Base-by-base conservation (phyloP, 2,888 invertebrate genomes). In the Synanthedon formicaeformis region DNA sequence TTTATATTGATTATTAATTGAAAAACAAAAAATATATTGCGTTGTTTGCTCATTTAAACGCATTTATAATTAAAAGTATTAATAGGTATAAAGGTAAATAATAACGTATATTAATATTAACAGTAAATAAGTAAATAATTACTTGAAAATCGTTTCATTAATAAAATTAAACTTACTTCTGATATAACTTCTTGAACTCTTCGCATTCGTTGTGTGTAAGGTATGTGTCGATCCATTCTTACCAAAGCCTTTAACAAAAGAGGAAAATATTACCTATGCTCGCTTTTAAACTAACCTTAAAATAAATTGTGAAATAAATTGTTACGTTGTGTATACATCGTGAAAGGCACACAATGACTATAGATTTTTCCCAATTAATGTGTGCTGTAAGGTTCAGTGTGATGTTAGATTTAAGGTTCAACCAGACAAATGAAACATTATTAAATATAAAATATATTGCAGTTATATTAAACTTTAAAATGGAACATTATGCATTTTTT, bases 181-280 rank as follows among this genome's bases (percentile, higher is more conserved):
- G 91, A 88, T 61, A 97, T 93, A 2, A 97, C 96, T 84, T 96
- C 94, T 65, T 95, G 92, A 0, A 97, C 96, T 62, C 96, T 84
- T 41, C 89, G 87, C 86, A 95, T 90, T 58, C 96, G 90, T 71
- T 93, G 91, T 2, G 89, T 83, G 64, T 93, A 92, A 0, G 93
- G 91, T 59, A 96, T 90, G 52, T 91, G 87, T 4, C 91, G 86
- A 60, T 96, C 95, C 95, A 97, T 96, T 50, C 96, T 90, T 13
- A 97, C 92, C 70, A 95, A 83, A 4, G 96, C 96, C 91, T 85
- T 52, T 51, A 64, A 55, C 34, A 58, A 54, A 53, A 52, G 13
- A 45, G 10, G 34, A 34, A 34, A 34, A 34, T 34, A 10, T 10
- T 34, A 8, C 8, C n/a, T n/a, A n/a, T n/a, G 2, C 34, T 34